Percentiles rank a stretch among this genome's conserved stretches.
Evolutionary conservation across 1,140 invertebrate genomes (phyloP).

Genomic region (Aphis craccivora): DNA sequence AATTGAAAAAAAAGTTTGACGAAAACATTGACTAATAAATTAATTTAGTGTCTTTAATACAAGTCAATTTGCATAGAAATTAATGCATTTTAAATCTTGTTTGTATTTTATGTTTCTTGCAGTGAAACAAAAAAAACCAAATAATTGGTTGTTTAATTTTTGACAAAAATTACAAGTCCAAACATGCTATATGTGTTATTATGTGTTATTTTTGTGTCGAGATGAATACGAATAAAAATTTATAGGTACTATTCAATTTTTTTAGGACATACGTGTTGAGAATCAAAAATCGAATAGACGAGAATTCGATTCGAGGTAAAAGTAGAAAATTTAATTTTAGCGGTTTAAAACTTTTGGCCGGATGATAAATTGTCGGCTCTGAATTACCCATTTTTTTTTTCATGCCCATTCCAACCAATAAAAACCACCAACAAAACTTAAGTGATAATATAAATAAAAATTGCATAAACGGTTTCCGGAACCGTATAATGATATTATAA

Average conservation of each 20-base stretch:
- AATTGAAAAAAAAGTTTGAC: not conserved
- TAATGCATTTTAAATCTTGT: too few relatives aligned
- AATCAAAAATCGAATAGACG: not conserved
- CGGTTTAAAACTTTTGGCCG: not conserved
- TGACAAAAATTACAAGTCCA: not conserved
- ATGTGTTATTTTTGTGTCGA: not conserved
- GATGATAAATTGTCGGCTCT: not conserved
- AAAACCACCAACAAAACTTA: not conserved
- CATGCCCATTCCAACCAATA: not conserved
- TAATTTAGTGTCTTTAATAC: not conserved
- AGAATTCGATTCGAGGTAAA: not conserved
- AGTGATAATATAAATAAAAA: conserved; percentile 6
- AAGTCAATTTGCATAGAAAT: not conserved
- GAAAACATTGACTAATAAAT: not conserved
- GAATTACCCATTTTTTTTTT: not conserved
- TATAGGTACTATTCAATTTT: not conserved
- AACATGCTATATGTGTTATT: not conserved
- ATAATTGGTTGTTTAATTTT: not conserved
- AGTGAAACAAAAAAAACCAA: not conserved
- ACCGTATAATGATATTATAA: not conserved
- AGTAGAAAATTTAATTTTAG: not conserved
- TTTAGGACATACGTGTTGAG: not conserved
- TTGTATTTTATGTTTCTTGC: too few relatives aligned
- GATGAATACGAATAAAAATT: not conserved
- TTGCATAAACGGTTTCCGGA: not conserved